Base-by-base conservation (phyloP, 2,888 invertebrate species). In the Antitype chi region DNA sequence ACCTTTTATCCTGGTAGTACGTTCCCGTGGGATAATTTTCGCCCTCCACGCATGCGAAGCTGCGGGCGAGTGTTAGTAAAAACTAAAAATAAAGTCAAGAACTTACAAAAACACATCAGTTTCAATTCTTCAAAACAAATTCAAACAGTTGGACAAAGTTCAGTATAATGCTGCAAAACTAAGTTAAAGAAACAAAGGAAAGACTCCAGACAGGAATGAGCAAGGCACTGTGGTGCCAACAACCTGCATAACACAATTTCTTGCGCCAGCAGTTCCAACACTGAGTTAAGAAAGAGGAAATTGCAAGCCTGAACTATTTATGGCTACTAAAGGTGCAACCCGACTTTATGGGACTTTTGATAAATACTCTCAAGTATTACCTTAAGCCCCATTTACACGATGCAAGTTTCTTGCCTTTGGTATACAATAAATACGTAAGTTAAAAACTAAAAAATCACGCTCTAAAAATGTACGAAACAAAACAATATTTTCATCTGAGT, bases 231-330 rank as follows among this genome's bases (percentile, higher is more conserved):
- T 76, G 83, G 80, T 77, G 79, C 84, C 81, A 81, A 78, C 82
- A 77, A 73, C 67, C 52, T 71, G 82, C 78, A 80, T 85, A 87
- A 84, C 81, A 80, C 81, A 87, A 86, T 87, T 88, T 88, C 87
- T 86, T 78, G 72, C 66, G 53, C 74, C 81, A 85, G 66, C 76
- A 81, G 82, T 79, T 81, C 74, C 59, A 76, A 73, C 68, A 79
- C 75, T 72, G 75, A 87, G 81, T 85, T 84, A 80, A 80, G 85
- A 83, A 82, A 79, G 81, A 78, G 88, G 84, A 88, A 88, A 88
- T 88, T 87, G 88, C 81, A 80, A 87, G 67, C 67, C 73, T 69
- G 70, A 82, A 86, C 81, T 87, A 84, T 87, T 88, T 87, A 85
- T 84, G 64, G 85, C 79, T 76, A 76, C 70, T 63, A 47, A 86